Conservation (phyloP, 2,888 invertebrate genomes). For the Brachycybe producta region DNA sequence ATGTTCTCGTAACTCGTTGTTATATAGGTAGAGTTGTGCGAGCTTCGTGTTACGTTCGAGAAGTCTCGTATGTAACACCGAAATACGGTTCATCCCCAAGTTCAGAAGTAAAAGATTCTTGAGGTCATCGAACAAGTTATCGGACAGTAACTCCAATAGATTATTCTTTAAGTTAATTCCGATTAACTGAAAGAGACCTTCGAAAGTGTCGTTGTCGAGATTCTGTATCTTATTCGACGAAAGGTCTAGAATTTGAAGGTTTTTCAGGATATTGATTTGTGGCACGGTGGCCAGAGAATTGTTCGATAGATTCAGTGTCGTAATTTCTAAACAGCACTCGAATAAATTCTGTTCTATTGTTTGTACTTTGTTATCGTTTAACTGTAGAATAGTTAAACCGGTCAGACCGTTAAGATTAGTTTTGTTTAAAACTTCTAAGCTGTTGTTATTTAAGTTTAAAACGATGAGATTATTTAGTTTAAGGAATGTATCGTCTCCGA, state of each 20-base stretch:
- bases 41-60: neutral
- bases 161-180: neutral
- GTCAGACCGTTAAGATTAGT: neutral
- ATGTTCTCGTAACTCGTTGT: neutral
- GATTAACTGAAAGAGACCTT: neutral
- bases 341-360: neutral
- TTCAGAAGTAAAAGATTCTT: no score
- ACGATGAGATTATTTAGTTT: neutral
- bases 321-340: neutral
- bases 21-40: neutral
- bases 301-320: neutral
- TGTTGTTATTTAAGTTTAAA: neutral
- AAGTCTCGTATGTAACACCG: neutral
- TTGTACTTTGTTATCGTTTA: neutral
- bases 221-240: neutral
- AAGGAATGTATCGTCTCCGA: no score
- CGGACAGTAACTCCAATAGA: neutral
- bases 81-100: neutral
- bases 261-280: neutral
- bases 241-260: constrained; percentile 4
- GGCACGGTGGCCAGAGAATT: constrained; percentile 2
- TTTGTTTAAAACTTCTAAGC: neutral
- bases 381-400: neutral
- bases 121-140: neutral
- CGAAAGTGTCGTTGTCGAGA: neutral